Conservation (phyloP, 2,888 invertebrate species). For the Yponomeuta cagnagella region DNA sequence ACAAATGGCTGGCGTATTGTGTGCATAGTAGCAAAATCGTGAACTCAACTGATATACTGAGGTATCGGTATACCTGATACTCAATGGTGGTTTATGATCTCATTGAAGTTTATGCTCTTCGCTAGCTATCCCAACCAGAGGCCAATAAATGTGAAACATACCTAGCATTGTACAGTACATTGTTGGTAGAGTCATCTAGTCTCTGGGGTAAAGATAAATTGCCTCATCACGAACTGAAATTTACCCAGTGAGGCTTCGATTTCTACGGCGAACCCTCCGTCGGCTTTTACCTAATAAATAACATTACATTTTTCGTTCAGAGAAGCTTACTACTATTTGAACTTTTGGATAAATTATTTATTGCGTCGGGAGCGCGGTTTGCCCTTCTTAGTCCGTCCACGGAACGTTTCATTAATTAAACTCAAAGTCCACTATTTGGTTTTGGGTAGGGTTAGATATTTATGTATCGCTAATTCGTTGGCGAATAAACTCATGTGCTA, state of each 20-base stretch:
- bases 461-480: background rate
- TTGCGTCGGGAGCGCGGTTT: background rate
- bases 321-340: background rate
- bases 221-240: constrained; percentile 14
- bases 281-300: background rate
- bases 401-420: background rate
- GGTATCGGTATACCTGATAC: too few species aligned
- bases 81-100: background rate
- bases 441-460: background rate
- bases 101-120: background rate
- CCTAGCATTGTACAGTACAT: background rate
- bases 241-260: constrained; percentile 11
- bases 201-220: constrained; percentile 9
- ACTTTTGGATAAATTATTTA: background rate
- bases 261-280: background rate
- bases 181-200: background rate
- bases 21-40: background rate
- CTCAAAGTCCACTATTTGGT: background rate
- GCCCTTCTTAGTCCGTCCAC: background rate
- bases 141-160: background rate
- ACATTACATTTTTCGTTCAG: background rate
- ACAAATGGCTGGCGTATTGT: background rate
- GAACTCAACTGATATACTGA: background rate
- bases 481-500: background rate
- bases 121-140: background rate